A percentile compares a stretch with the other conserved stretches of the same genome.
Conservation (phyloP, 2,113 vertebrate species). For the Dromaius novaehollandiae region DNA sequence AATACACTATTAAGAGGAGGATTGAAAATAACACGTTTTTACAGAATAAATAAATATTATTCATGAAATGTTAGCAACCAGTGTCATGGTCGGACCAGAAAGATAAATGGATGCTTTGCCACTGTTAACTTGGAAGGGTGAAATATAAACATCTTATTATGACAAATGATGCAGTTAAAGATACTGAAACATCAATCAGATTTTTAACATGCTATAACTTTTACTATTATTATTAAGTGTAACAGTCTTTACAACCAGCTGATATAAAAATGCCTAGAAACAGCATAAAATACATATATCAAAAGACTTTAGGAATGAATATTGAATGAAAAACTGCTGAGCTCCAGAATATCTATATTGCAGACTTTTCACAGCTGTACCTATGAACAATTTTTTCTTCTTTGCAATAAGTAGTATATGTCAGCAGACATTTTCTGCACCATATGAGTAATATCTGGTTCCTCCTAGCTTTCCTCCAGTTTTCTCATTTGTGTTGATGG, state of each 20-base stretch:
- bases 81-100: conserved; percentile 30
- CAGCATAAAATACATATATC: conserved; percentile 41
- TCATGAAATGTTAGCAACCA: conserved; percentile 11
- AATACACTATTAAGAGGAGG: background rate
- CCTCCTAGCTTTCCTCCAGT: background rate
- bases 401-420: background rate
- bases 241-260: conserved; percentile 51
- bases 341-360: conserved; percentile 19
- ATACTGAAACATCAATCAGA: conserved; percentile 21
- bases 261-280: conserved; percentile 46
- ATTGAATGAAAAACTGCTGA: conserved; percentile 63
- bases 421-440: conserved; percentile 27
- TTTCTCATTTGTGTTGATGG: background rate
- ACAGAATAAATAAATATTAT: conserved; percentile 40
- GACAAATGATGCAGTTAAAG: conserved; percentile 51
- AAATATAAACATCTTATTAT: conserved; percentile 53
- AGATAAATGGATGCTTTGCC: conserved; percentile 43
- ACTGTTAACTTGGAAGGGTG: conserved; percentile 43
- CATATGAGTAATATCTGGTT: background rate
- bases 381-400: conserved; percentile 9
- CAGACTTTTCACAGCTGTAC: conserved; percentile 19
- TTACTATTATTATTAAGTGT: conserved; percentile 60
- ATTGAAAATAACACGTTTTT: conserved; percentile 31
- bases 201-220: conserved; percentile 47
- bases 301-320: conserved; percentile 33